Percentiles rank a stretch among this genome's conserved stretches.
Conservation (phyloP, 2,113 vertebrate genomes). For the Elachura formosa region DNA sequence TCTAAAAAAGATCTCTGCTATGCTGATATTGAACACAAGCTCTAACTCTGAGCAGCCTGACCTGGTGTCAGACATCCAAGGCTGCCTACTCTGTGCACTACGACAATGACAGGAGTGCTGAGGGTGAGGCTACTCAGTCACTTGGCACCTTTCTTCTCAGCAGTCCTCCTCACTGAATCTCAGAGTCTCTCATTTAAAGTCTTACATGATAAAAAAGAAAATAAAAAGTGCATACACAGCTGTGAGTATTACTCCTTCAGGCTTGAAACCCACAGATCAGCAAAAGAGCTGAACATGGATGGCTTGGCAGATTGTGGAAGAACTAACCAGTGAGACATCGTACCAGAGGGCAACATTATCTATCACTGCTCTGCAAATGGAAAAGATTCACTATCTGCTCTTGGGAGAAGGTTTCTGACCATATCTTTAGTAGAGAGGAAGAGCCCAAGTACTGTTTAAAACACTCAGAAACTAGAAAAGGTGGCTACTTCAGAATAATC, state of each 20-base stretch:
- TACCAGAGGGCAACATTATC: neutral
- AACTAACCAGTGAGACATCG: neutral
- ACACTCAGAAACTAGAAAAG: neutral
- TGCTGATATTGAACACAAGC: neutral
- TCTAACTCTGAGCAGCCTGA: neutral
- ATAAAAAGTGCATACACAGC: neutral
- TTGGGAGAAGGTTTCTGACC: neutral
- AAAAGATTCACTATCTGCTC: neutral
- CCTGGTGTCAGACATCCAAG: neutral
- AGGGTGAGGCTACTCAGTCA: neutral
- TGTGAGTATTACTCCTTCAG: neutral
- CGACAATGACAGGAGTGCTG: neutral
- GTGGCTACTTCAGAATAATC: neutral
- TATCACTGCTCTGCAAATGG: neutral
- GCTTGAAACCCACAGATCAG: neutral
- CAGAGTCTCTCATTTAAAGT: neutral
- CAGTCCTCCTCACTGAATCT: neutral
- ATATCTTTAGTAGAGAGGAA: neutral
- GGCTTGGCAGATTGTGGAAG: neutral
- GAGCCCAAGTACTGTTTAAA: neutral
- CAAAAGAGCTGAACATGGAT: neutral
- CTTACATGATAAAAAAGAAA: neutral
- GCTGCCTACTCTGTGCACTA: accelerated
- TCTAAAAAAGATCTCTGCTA: neutral
- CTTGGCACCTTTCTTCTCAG: neutral